These are phyloP conservation scores for Antheraea pernyi DNA, from an alignment of 1,140 invertebrate genomes.

Conservation along the genomic window DNA sequence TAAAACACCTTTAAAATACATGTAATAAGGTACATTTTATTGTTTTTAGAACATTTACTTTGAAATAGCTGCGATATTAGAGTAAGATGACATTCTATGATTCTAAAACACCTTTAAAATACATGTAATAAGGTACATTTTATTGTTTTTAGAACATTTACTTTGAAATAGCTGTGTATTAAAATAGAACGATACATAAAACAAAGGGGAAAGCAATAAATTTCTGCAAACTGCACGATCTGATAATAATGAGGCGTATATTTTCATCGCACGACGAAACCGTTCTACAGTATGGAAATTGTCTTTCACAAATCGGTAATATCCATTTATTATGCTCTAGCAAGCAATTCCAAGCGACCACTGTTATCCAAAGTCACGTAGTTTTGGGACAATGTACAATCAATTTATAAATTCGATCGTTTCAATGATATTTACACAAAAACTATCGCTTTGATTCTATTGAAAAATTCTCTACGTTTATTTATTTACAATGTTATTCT, in stretches of 20 bases:
- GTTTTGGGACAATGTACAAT: constrained; percentile 4
- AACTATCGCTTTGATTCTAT: constrained; percentile 4
- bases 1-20: no score
- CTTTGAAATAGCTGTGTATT: no score
- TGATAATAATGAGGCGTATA: no score
- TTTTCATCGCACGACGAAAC: constrained; percentile 18
- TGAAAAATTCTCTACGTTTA: constrained; percentile 1
- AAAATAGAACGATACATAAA: background rate
- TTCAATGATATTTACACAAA: constrained; percentile 6
- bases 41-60: no score
- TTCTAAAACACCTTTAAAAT: no score
- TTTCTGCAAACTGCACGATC: background rate
- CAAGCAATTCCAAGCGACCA: constrained; percentile 21
- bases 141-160: no score
- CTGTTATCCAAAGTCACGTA: constrained; percentile 13
- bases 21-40: no score
- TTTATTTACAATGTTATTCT: constrained; percentile 6
- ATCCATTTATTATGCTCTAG: constrained; percentile 21
- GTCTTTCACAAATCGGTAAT: constrained; percentile 63
- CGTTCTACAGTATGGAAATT: constrained; percentile 40
- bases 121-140: no score
- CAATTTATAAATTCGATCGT: constrained; percentile 7
- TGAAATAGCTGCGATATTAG: no score
- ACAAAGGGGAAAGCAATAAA: background rate
- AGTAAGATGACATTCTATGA: no score